Base-by-base conservation (phyloP, 2,113 vertebrate genomes). In the Periophthalmodon schlosseri region DNA sequence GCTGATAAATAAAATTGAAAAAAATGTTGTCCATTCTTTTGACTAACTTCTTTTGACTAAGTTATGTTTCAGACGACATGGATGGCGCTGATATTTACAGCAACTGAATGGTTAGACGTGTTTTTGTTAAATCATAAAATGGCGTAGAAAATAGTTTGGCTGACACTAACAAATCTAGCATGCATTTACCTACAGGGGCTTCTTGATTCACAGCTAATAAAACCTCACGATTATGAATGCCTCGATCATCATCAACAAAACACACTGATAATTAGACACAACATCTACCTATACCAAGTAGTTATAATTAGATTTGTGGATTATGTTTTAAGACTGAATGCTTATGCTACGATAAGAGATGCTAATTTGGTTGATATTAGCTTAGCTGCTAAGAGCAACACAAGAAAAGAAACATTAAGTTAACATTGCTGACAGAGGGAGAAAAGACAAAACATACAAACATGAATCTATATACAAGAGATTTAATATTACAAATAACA, bases 1-100 rank as follows among this genome's bases (percentile, higher is more conserved):
- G 72, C 39, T 79, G 6, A 63, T 63, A 18, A 92, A 90, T 87
- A 88, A 80, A 89, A 34, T 81, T 61, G 68, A 77, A 39, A 82
- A 56, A 6, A 3, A 5, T 61, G 9, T 39, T 74, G 57, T 65
- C 33, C 3, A n/a, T 44, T 39, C 5, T 28, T 39, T 36, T 65
- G 18, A 39, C 34, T 21, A 20, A 14, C 7, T 63, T 14, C 14
- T 63, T 8, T n/a, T n/a, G n/a, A n/a, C 11, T 14, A 28, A 15
- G 57, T 60, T 9, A 44, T 44, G 39, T 44, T 44, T 44, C 10
- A 44, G 39, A 44, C 9, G 39, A 10, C 39, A 10, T 44, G 9
- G 8, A 44, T 44, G 39, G 39, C 5, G 4, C 36, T 39, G 36
- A 39, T 7, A 39, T 3, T 39, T 39, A 39, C 36, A 5, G 36